Base-by-base conservation (phyloP, 2,797 vertebrate genomes). In the Oceanodroma leucorhoa region DNA sequence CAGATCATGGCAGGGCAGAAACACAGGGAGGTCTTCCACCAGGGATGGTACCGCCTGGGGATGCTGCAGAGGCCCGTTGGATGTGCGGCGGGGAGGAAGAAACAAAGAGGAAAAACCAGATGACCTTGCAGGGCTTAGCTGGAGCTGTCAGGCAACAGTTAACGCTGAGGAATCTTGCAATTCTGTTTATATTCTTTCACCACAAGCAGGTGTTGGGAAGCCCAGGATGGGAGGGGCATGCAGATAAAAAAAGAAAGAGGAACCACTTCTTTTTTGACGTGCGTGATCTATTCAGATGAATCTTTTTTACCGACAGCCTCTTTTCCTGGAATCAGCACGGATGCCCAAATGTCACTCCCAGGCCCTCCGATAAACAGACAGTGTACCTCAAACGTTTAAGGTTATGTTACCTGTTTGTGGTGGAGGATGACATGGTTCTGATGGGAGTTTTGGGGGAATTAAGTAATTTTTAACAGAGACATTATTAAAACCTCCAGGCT, bases 281-380 rank as follows among this genome's bases (percentile, higher is more conserved):
- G 76, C 1, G 1, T 89, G 65, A 95, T 75, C 83, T 94, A 48
- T 72, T 94, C 91, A 94, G 88, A 95, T 72, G 83, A 95, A 94
- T 89, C 82, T 92, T 71, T 89, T 92, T 93, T 95, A 96, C 86
- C 0, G 1, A 87, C 88, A 94, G 57, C 14, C 46, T 80, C 81
- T 91, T 81, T 97, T 97, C 96, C 96, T 95, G 94, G 95, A 95
- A 96, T 93, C 41, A 45, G 69, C 57, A 77, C 3, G 0, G 77
- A 54, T 16, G 7, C 78, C 46, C 45, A 58, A 54, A 48, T 9
- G 22, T 75, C 51, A 65, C 60, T 57, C 51, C 10, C 0, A 2
- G 29, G 15, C 41, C 65, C 70, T 83, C 38, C 2, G 12, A 85
- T 34, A 75, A 96, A 82, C 14, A 62, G 38, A 34, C 9, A 72